Evolutionary conservation across 2,797 vertebrate genomes (phyloP).

Genomic region (Miichthys miiuy): DNA sequence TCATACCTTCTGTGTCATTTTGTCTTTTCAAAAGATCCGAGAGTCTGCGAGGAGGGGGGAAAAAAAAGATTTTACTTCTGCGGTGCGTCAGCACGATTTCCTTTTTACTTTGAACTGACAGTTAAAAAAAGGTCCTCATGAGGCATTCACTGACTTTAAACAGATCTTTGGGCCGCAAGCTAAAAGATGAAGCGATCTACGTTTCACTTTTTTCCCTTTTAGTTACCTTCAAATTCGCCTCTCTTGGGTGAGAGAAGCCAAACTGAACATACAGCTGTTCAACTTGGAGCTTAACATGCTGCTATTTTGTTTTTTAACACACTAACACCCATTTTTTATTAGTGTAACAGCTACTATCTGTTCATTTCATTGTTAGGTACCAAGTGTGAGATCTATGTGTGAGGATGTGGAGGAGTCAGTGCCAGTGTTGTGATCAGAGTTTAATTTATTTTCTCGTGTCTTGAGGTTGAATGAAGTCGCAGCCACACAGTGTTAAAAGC

Average conservation of each 20-base stretch:
- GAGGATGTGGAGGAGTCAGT: conserved; percentile 49
- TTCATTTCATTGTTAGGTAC: conserved; percentile 60
- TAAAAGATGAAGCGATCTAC: conserved; percentile 7
- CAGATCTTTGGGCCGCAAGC: conserved; percentile 25
- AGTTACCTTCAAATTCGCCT: conserved; percentile 17
- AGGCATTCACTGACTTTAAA: conserved; percentile 44
- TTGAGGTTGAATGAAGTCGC: conserved; percentile 55
- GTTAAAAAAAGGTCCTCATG: conserved; percentile 19
- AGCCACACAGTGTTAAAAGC: conserved; percentile 65
- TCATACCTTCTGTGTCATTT: conserved; percentile 25
- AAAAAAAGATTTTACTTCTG: not conserved
- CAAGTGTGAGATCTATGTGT: conserved; percentile 53
- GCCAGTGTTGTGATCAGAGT: conserved; percentile 50
- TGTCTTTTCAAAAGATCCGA: conserved; percentile 28
- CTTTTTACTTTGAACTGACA: conserved; percentile 45
- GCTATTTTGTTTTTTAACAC: conserved; percentile 65
- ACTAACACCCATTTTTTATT: conserved; percentile 43
- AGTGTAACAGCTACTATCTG: conserved; percentile 22
- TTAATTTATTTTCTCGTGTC: conserved; percentile 51
- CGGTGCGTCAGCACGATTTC: conserved; percentile 9
- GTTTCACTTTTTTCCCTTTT: not conserved
- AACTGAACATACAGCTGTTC: conserved; percentile 37
- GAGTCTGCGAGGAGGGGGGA: not conserved
- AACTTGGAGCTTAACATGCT: conserved; percentile 63
- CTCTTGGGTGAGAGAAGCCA: conserved; percentile 27